These are phyloP conservation scores for Poecilia velifera DNA, from an alignment of 2,797 vertebrate species.

Conservation along the genomic window DNA sequence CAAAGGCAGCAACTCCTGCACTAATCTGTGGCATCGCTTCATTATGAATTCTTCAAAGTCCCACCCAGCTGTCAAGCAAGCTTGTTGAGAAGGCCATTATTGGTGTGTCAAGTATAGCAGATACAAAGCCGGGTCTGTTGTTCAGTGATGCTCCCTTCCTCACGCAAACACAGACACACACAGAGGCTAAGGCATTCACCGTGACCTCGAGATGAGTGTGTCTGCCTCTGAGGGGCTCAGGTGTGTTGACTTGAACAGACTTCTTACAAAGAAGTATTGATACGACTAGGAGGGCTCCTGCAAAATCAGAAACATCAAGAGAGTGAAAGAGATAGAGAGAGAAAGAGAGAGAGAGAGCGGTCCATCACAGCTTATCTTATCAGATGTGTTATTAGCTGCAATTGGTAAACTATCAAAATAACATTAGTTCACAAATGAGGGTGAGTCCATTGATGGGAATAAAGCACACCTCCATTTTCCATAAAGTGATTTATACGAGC, in stretches of 20 bases:
- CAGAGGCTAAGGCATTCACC: slow-evolving; percentile 40
- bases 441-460: slow-evolving; percentile 68
- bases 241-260: slow-evolving; percentile 79
- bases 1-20: slow-evolving; percentile 76
- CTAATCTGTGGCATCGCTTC: slow-evolving; percentile 82
- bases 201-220: slow-evolving; percentile 66
- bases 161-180: slow-evolving; percentile 48
- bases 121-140: slow-evolving; percentile 74
- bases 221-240: slow-evolving; percentile 73
- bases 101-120: slow-evolving; percentile 62
- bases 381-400: slow-evolving; percentile 81
- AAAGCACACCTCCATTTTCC: slow-evolving; percentile 68
- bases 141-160: slow-evolving; percentile 56
- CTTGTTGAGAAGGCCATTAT: slow-evolving; percentile 77
- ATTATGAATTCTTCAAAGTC: slow-evolving; percentile 83
- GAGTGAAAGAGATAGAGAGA: slow-evolving; percentile 66
- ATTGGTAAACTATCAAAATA: slow-evolving; percentile 87
- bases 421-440: slow-evolving; percentile 77
- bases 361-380: slow-evolving; percentile 80
- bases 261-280: slow-evolving; percentile 78
- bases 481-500: slow-evolving; percentile 75
- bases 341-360: slow-evolving; percentile 68
- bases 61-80: slow-evolving; percentile 79
- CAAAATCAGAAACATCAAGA: slow-evolving; percentile 62
- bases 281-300: slow-evolving; percentile 64